Evolutionary conservation across 2,888 invertebrate genomes (phyloP), one percentile per base, ranked within the genome.

Genomic region (Strigamia maritima): DNA sequence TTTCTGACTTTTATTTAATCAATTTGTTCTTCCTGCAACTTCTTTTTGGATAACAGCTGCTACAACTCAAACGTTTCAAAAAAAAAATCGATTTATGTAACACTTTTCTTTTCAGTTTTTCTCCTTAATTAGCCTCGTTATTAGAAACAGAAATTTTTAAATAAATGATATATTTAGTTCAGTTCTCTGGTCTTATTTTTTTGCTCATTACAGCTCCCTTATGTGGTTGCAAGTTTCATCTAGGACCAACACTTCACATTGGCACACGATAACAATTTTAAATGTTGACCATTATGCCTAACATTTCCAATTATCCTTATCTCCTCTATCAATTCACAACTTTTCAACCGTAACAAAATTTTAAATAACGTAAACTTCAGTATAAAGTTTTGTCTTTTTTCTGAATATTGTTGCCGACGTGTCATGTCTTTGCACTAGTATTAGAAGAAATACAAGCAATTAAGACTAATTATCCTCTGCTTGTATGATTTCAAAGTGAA

Each of bases 51-150:
- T 54, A 54, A 54, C 54, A 54, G 54, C 54, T 54, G 54, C 54
- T 54, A 19, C 54, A n/a, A 54, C 54, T 16, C 54, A n/a, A 54
- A 54, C 54, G 54, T 16, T 54, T 19, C n/a, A 44, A 44, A 44
- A 54, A 54, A 54, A 54, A 54, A 54, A 54, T 54, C 54, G 19
- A 54, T 54, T 54, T 54, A 54, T 54, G 54, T 54, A 19, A 54
- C 54, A 19, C 19, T 54, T 54, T 49, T 19, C 54, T n/a, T 35
- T 19, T n/a, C 4, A 54, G 6, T 54, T 8, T n/a, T 54, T 54
- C 54, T 54, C 54, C 54, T 54, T 19, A 54, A 54, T 54, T 54
- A 54, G 54, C 54, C 54, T 54, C 54, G 54, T 54, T 54, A 54
- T 54, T 54, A 54, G 54, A 19, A 19, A 54, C 8, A 19, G 54